Base-by-base conservation (phyloP, 2,797 vertebrate genomes). In the Phalanger gymnotis region DNA sequence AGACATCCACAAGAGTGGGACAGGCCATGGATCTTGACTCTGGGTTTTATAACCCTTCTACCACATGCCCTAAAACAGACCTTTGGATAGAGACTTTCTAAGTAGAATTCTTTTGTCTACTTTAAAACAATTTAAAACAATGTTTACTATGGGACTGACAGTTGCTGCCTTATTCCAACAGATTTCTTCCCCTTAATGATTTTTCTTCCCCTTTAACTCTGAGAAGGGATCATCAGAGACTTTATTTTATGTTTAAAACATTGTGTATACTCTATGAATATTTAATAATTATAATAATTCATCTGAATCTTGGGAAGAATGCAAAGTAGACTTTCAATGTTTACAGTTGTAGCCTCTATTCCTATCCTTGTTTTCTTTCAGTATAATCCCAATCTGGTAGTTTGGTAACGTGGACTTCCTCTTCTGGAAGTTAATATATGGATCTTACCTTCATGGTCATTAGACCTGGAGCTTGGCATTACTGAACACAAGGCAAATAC, bases 161-260 rank as follows among this genome's bases (percentile, higher is more conserved):
- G 30, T n/a, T 91, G 40, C 40, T 95, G 58, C 91, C 9, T 34
- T 91, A n/a, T 12, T 40, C 3, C 1, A 25, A 57, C 55, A 92
- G 94, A 94, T 73, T 66, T 61, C 54, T 93, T 94, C 30, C 90
- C 16, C 31, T 92, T 92, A 73, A 91, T 53, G 54, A 92, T 95
- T 96, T 66, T 66, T 73, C 56, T 93, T 94, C 27, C 81, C 25
- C n/a, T 92, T 92, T 58, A 89, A 93, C 93, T 87, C 92, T 95
- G 11, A 2, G 40, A 13, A 52, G 0, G 53, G 28, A 90, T 57
- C 56, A 14, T 53, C 10, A 19, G 1, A 7, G 90, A 25, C 34
- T 58, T 92, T 31, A 55, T 53, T 27, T 94, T 94, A 96, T 93
- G 91, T 47, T 66, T 53, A 92, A 91, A 91, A 22, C 1, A 25